Evolutionary conservation across 2,797 vertebrate species (phyloP).

Genomic region (Melanitta fusca): DNA sequence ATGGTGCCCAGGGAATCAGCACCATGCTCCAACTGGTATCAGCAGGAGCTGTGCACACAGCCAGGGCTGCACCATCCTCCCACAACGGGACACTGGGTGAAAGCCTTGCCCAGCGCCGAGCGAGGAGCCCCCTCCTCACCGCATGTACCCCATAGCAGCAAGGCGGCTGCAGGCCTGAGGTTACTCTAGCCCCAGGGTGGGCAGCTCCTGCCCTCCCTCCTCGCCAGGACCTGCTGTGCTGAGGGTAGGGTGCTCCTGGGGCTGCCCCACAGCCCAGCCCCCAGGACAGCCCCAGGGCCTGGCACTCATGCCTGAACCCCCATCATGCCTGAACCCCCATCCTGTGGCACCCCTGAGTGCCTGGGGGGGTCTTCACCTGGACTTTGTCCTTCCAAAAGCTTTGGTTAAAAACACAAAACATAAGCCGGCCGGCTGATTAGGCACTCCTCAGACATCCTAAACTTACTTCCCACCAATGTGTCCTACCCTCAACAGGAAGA

Average conservation of each 20-base stretch:
- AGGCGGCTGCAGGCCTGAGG: too few species aligned
- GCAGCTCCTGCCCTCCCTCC: neutral
- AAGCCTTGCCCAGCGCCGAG: neutral
- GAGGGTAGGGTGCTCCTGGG: neutral
- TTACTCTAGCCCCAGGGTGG: neutral
- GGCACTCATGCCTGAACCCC: neutral
- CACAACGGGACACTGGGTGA: accelerated
- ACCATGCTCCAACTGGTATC: neutral
- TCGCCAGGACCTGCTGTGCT: neutral
- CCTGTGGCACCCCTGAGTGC: accelerated
- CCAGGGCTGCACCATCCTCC: neutral
- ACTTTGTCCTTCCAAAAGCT: neutral
- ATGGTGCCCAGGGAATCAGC: accelerated
- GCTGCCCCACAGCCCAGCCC: neutral
- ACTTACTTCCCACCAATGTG: neutral
- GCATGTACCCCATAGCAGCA: neutral
- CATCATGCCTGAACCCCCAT: too few species aligned
- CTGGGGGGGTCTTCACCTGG: neutral
- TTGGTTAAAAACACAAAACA: neutral
- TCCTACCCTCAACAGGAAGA: neutral
- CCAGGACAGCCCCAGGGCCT: neutral
- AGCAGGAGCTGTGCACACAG: neutral
- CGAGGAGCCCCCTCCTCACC: neutral
- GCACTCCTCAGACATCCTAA: neutral
- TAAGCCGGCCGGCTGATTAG: neutral